These are phyloP conservation scores for Eolophus roseicapilla DNA, from an alignment of 2,113 vertebrate genomes.

Conservation along the genomic window DNA sequence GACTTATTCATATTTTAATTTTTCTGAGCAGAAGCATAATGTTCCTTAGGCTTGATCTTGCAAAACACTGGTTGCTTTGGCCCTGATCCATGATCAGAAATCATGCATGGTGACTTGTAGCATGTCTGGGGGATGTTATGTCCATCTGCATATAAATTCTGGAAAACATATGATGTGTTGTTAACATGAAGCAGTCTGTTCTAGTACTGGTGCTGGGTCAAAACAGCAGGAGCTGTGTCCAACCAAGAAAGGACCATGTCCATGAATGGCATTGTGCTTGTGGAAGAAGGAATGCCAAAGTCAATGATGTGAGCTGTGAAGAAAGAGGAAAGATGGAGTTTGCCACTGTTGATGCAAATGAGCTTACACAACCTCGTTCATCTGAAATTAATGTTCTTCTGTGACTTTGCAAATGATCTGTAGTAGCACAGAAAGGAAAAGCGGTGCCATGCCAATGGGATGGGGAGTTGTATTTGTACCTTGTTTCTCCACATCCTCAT, in stretches of 20 bases:
- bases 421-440: neutral
- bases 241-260: neutral
- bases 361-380: neutral
- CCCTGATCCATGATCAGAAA: neutral
- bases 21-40: neutral
- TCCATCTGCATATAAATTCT: neutral
- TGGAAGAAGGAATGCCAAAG: neutral
- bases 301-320: neutral
- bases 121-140: rapidly evolving
- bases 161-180: neutral
- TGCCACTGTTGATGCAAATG: neutral
- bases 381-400: neutral
- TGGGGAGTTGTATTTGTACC: neutral
- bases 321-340: neutral
- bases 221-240: neutral
- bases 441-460: neutral
- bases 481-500: neutral
- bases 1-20: neutral
- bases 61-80: neutral
- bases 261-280: no score
- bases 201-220: neutral
- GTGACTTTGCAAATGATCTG: neutral
- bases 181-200: neutral
- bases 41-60: neutral
- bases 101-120: rapidly evolving